Evolutionary conservation across 2,888 invertebrate genomes (phyloP).

Genomic region (Drosophila trichaetosa): DNA sequence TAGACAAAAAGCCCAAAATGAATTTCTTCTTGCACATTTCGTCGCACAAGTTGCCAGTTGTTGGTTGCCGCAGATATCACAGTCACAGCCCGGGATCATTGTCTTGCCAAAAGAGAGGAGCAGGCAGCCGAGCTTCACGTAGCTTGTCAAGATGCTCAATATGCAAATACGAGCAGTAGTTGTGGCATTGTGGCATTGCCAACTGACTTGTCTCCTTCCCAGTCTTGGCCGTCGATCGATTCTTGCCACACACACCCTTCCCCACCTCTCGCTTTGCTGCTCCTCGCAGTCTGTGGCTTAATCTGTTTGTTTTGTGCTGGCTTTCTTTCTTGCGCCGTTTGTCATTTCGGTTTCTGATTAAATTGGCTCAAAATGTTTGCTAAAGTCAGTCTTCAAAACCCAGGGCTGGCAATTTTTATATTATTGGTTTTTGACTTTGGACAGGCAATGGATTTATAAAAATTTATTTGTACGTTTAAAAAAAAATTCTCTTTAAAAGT

Average conservation of each 20-base stretch:
- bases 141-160: constrained; percentile 76
- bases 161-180: constrained; percentile 64
- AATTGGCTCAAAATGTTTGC: constrained; percentile 75
- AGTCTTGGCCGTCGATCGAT: not conserved
- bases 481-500: no score
- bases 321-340: constrained; percentile 67
- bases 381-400: constrained; percentile 24
- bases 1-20: constrained; percentile 74
- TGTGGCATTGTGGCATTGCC: constrained; percentile 21
- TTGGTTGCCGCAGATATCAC: constrained; percentile 45
- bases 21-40: constrained; percentile 55
- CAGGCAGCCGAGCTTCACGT: constrained; percentile 31
- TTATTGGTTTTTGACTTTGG: not conserved
- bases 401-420: constrained; percentile 34
- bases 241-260: constrained; percentile 3
- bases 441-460: no score
- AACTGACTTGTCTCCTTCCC: constrained; percentile 31
- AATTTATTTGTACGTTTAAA: not conserved
- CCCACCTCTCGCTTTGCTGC: not conserved
- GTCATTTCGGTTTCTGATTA: constrained; percentile 75
- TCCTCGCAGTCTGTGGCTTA: constrained; percentile 7
- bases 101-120: constrained; percentile 71
- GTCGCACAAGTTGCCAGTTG: constrained; percentile 31
- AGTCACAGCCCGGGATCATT: constrained; percentile 68
- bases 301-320: constrained; percentile 13